Conservation (phyloP, 2,888 invertebrate genomes). For the Troides aeacus region DNA sequence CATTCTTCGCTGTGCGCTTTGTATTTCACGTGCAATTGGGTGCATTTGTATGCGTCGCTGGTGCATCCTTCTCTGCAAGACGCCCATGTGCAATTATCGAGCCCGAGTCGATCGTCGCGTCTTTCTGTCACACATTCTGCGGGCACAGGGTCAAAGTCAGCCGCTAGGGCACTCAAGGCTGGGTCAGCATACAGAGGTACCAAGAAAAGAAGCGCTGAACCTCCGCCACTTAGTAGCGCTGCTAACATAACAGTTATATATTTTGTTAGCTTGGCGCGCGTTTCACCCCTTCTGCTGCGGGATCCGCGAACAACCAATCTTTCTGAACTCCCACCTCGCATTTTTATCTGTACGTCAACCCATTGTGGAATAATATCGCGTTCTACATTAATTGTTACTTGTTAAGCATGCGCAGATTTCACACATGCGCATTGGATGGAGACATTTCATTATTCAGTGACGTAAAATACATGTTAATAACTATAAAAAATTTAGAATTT, state of each 20-base stretch:
- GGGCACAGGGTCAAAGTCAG: conserved; percentile 87
- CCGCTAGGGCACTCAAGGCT: conserved; percentile 81
- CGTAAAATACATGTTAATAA: neutral
- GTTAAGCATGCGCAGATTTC: conserved; percentile 54
- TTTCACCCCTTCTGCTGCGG: conserved; percentile 62
- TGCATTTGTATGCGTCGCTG: conserved; percentile 86
- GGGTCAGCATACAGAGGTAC: conserved; percentile 77
- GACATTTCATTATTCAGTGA: neutral
- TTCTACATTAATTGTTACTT: conserved; percentile 40
- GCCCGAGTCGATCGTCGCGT: conserved; percentile 84
- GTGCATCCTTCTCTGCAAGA: conserved; percentile 91
- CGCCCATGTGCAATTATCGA: conserved; percentile 90
- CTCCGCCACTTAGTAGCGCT: conserved; percentile 69
- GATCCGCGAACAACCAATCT: conserved; percentile 67
- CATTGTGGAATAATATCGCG: conserved; percentile 60
- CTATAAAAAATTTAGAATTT: neutral
- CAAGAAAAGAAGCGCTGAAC: conserved; percentile 72
- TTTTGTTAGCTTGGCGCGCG: conserved; percentile 67
- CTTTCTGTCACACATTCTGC: conserved; percentile 86
- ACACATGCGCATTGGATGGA: conserved; percentile 36
- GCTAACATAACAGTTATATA: conserved; percentile 71
- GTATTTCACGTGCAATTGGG: conserved; percentile 83
- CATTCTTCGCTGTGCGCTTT: conserved; percentile 72
- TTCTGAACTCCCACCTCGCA: conserved; percentile 75
- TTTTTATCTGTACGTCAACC: conserved; percentile 71